Percentiles rank a stretch among this genome's conserved stretches.
Conservation (phyloP, 1,140 invertebrate genomes). For the Pogonomyrmex barbatus region DNA sequence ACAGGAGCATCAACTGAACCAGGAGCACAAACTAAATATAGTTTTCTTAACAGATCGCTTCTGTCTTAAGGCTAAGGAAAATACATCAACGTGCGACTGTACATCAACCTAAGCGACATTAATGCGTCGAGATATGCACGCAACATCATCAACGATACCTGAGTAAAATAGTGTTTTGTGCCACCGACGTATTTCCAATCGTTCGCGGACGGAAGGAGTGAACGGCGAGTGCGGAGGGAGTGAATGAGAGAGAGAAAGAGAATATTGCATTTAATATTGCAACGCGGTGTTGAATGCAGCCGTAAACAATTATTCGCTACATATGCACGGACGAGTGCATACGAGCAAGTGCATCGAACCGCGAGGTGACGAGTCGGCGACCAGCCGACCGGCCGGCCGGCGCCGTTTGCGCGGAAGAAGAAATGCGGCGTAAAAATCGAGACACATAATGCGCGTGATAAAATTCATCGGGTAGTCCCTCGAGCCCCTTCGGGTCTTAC, state of each 20-base stretch:
- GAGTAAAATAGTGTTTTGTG: not conserved
- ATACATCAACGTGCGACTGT: not conserved
- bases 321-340: not conserved
- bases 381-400: not conserved
- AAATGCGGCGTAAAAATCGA: constrained; percentile 8
- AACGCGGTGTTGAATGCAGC: not conserved
- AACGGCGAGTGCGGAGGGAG: not conserved
- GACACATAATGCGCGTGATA: constrained; percentile 52
- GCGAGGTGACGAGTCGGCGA: constrained; percentile 35
- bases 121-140: not conserved
- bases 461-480: constrained; percentile 23
- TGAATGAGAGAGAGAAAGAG: not conserved
- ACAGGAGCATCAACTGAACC: not conserved
- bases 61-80: constrained; percentile 15
- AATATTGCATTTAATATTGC: not conserved
- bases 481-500: constrained; percentile 28
- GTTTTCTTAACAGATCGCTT: not conserved
- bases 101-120: not conserved
- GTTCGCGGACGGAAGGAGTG: not conserved
- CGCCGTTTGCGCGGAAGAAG: constrained; percentile 38
- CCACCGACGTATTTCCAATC: not conserved
- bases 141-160: not conserved
- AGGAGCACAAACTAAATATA: constrained; percentile 43
- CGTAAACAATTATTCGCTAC: constrained; percentile 27
- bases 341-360: constrained; percentile 49